Evolutionary conservation across 2,888 invertebrate genomes (phyloP), one percentile per base, ranked within the genome.

Genomic region (Acrobasis repandana): DNA sequence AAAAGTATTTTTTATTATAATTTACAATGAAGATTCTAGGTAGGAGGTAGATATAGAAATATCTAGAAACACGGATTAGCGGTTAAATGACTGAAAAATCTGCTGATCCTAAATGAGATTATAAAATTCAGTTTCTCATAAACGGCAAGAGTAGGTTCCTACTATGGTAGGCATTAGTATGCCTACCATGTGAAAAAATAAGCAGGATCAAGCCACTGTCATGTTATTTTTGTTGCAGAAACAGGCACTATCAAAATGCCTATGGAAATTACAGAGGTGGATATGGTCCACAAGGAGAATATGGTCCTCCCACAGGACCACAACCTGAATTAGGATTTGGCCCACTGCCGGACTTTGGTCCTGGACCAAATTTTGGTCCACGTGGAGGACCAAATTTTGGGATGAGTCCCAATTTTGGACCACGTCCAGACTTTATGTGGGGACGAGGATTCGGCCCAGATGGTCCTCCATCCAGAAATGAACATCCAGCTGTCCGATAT

Each of bases 201-300:
- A n/a, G n/a, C n/a, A n/a, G 8, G 28, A 28, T 28, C 28, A 28
- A 28, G 28, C 28, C 28, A 5, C 2, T 2, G 28, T 28, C 2
- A 57, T 9, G 15, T 1, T 16, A 18, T 33, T 9, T 11, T 16
- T 60, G 47, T 74, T 72, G 56, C 67, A 83, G 83, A 63, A 77
- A 79, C 66, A 67, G 77, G 33, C 79, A 76, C 9, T 87, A 86
- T 60, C 74, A 71, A 60, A 76, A 82, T 70, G 86, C 86, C 9
- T 87, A 79, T 71, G 86, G 86, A 38, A 67, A 79, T 65, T 86
- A 87, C 63, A 74, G 69, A 28, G 86, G 86, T 16, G 84, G 84
- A 8, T 85, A 84, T 67, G 77, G 80, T 0, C 77, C 77, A 10
- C 69, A 68, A 9, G 67, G 69, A 36, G 73, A 70, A 9, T 71